Evolutionary conservation across 2,797 vertebrate species (phyloP), one percentile per base, ranked within the genome.

Genomic region (Dryobates pubescens): DNA sequence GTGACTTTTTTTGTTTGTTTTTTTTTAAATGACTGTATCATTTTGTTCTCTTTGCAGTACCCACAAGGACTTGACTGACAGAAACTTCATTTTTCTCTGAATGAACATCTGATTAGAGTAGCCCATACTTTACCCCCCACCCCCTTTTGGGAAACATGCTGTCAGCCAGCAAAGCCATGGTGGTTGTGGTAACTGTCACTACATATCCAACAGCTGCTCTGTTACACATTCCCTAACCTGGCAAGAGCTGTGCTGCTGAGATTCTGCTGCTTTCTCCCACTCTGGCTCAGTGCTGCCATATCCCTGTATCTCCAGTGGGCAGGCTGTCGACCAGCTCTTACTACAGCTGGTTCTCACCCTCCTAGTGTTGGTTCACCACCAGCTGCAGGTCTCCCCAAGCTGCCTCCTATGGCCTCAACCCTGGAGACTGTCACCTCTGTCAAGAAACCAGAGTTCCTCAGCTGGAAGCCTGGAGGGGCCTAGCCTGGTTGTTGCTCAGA

Each of bases 61-160:
- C 88, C 88, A 1, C 62, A 92, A 95, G 91, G 92, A 94, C 83
- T 86, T 89, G 89, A 91, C 93, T 95, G 91, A 94, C 94, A 95
- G 91, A 75, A 94, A 95, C 94, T 95, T 96, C 95, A 94, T 95
- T 94, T 95, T 94, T 94, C 92, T 92, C 58, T 20, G 26, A 85
- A 61, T 95, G 92, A 96, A 93, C 91, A 96, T 92, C 93, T 96
- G 96, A 96, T 94, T 83, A 94, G 84, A 96, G 90, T 92, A 94
- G 94, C 83, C 92, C 65, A 88, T 89, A 84, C 56, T 92, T 92
- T 93, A 88, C 82, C 64, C 85, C 73, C 94, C 91, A 88, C 82
- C 64, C 85, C 73, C 94, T 89, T 96, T 95, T 94, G 90, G 93
- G 92, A 96, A 56, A 67, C 88, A 56, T 94, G 92, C 95, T 96